Percentiles rank a stretch among this genome's conserved stretches.
Conservation (phyloP, 2,113 vertebrate species). For the Caloenas nicobarica region DNA sequence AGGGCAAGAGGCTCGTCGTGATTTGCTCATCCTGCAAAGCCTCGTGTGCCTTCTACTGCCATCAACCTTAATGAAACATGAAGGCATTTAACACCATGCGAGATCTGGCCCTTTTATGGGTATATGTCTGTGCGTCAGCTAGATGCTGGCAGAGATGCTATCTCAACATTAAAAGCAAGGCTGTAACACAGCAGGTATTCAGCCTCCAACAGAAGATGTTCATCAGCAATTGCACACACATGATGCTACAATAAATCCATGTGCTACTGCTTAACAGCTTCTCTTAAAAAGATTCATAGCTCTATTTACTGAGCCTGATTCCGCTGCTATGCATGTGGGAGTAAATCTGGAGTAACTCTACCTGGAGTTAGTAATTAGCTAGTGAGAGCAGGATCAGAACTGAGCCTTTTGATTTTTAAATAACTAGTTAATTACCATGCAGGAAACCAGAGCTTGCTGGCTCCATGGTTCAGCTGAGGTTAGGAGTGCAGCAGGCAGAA, state of each 20-base stretch:
- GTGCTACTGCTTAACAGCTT: conserved; percentile 55
- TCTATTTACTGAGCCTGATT: conserved; percentile 55
- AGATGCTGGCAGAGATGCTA: conserved; percentile 44
- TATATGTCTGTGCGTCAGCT: conserved; percentile 16
- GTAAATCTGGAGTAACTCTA: conserved; percentile 19
- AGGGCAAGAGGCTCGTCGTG: not conserved
- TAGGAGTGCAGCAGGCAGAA: not conserved
- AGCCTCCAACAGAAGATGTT: conserved; percentile 59
- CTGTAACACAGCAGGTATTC: conserved; percentile 66
- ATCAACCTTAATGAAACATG: conserved; percentile 64
- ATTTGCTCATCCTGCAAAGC: not conserved
- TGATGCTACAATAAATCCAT: conserved; percentile 64
- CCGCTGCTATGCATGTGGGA: not conserved
- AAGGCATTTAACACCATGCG: conserved; percentile 44
- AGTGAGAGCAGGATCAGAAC: not conserved
- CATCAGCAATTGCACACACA: conserved; percentile 64
- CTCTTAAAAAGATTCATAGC: conserved; percentile 67
- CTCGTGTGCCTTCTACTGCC: conserved; percentile 7
- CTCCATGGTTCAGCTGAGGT: not conserved
- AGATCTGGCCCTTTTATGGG: conserved; percentile 54
- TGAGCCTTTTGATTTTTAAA: conserved; percentile 19
- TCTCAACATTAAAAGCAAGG: conserved; percentile 56
- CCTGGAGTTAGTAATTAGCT: not conserved
- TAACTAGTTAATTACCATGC: not conserved
- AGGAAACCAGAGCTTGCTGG: not conserved